Evolutionary conservation across 92 coral and sea anemone species (phyloP).

Genomic region (Metridium senile): DNA sequence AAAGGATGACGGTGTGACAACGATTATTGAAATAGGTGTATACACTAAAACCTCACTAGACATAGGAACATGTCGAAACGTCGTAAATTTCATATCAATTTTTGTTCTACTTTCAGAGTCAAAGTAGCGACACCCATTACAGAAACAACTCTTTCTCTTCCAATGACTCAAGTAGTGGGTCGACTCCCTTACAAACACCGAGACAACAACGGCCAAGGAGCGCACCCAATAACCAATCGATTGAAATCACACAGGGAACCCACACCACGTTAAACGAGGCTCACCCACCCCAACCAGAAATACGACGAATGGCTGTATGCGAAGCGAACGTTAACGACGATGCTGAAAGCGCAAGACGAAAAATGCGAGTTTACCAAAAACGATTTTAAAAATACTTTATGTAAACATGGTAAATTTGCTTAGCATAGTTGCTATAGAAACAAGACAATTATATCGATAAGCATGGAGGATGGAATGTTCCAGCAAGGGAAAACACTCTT

Average conservation of each 20-base stretch:
- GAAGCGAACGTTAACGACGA: conserved; percentile 64
- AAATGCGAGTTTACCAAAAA: conserved; percentile 67
- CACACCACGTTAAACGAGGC: neutral
- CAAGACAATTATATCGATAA: too few species aligned
- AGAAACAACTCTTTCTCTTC: conserved; percentile 16
- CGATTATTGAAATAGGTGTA: too few species aligned
- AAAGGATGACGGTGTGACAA: too few species aligned
- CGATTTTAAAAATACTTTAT: conserved; percentile 49
- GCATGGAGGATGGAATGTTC: too few species aligned
- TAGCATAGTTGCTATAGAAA: conserved; percentile 10
- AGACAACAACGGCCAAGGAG: conserved; percentile 32
- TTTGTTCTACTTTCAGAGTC: neutral
- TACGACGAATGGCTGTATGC: conserved; percentile 65
- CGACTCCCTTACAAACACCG: conserved; percentile 6
- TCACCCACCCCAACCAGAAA: neutral
- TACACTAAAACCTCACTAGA: too few species aligned
- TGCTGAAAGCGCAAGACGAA: conserved; percentile 41
- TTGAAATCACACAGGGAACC: conserved; percentile 5
- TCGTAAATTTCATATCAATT: neutral
- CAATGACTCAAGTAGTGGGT: neutral
- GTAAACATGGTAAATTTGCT: too few species aligned
- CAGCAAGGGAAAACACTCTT: too few species aligned
- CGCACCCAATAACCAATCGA: conserved; percentile 24
- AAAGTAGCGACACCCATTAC: conserved; percentile 4
- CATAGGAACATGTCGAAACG: too few species aligned